These are phyloP conservation scores for Nyctalus aviator DNA, from an alignment of 2,797 vertebrate species.

Conservation along the genomic window DNA sequence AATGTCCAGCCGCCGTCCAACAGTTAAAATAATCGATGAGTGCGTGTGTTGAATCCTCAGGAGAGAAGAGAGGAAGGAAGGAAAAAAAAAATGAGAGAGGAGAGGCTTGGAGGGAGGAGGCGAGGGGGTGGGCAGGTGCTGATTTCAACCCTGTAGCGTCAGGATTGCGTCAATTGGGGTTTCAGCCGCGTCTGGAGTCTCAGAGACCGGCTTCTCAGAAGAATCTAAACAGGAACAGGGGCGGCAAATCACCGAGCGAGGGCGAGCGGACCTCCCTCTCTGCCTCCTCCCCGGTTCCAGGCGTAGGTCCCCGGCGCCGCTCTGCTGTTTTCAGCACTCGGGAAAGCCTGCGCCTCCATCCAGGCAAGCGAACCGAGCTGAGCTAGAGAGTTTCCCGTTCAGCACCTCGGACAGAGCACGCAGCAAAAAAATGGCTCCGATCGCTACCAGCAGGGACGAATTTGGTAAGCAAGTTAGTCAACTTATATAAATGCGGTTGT, in stretches of 20 bases:
- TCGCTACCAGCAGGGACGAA: constrained; percentile 89
- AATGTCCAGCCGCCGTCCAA: constrained; percentile 85
- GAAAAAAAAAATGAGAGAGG: constrained; percentile 41
- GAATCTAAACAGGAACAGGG: constrained; percentile 86
- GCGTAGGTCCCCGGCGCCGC: constrained; percentile 61
- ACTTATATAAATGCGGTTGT: constrained; percentile 21
- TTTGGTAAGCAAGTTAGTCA: constrained; percentile 91
- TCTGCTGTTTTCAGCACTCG: constrained; percentile 63
- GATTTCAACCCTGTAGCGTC: constrained; percentile 94
- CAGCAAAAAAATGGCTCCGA: constrained; percentile 93
- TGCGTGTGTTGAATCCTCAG: constrained; percentile 84
- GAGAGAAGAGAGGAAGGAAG: constrained; percentile 74
- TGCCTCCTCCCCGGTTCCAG: constrained; percentile 67
- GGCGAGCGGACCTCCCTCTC: constrained; percentile 74
- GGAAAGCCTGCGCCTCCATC: neutral
- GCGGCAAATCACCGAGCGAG: constrained; percentile 84
- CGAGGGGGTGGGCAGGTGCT: constrained; percentile 85
- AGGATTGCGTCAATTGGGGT: constrained; percentile 95
- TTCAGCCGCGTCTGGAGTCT: constrained; percentile 88
- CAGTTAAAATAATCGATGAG: constrained; percentile 89
- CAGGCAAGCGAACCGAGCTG: constrained; percentile 16
- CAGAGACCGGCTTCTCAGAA: constrained; percentile 87
- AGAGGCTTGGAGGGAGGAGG: constrained; percentile 12
- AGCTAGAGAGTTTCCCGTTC: constrained; percentile 81
- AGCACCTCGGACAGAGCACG: constrained; percentile 91